Evolutionary conservation across 1,140 invertebrate species (phyloP).

Genomic region (Drosophila eugracilis): DNA sequence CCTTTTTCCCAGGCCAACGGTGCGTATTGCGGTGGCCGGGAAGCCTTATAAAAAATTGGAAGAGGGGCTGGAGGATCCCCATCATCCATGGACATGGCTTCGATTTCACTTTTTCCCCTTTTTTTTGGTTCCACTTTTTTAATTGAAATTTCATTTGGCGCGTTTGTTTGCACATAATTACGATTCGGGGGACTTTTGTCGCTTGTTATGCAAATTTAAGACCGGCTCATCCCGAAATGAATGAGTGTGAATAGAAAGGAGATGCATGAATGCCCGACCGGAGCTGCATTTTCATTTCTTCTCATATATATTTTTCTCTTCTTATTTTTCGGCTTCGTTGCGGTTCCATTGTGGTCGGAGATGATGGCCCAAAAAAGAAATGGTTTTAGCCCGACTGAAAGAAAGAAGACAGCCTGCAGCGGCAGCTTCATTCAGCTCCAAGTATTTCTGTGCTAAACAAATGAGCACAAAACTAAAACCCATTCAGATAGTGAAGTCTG

Average conservation of each 20-base stretch:
- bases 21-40: constrained; percentile 27
- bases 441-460: constrained; percentile 34
- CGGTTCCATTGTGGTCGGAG: constrained; percentile 33
- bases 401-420: constrained; percentile 33
- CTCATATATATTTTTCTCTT: constrained; percentile 5
- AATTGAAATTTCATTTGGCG: constrained; percentile 79
- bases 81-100: constrained; percentile 40
- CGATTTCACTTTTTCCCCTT: constrained; percentile 75
- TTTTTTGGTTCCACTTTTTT: constrained; percentile 46
- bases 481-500: constrained; percentile 35
- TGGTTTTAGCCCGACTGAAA: constrained; percentile 26
- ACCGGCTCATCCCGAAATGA: constrained; percentile 26
- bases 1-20: constrained; percentile 42
- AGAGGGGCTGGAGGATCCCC: background rate
- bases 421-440: constrained; percentile 28
- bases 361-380: constrained; percentile 29
- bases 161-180: constrained; percentile 79
- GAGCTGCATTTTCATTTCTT: constrained; percentile 21
- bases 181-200: constrained; percentile 54
- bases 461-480: constrained; percentile 34
- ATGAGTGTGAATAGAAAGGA: constrained; percentile 30
- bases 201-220: constrained; percentile 61
- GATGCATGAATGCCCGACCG: constrained; percentile 24
- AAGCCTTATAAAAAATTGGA: constrained; percentile 59
- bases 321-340: constrained; percentile 18